phyloP scores from a whole-genome alignment of 1,140 invertebrate species.

The Bicyclus anynana region DNA sequence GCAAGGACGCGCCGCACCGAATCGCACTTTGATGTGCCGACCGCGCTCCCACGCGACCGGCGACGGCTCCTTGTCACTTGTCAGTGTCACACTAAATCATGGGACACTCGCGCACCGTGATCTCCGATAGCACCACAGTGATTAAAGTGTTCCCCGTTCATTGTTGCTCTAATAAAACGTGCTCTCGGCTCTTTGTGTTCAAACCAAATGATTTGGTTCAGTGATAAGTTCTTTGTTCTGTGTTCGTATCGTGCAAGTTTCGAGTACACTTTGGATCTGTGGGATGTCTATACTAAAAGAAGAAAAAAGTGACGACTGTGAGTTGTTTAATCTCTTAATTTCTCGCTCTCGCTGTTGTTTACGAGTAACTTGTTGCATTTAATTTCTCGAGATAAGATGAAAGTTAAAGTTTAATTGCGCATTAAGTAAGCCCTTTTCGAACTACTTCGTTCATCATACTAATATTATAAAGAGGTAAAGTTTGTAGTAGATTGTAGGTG shows the following conservation, averaged over 20 bases:
- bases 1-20: constrained; percentile 45
- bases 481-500: no score
- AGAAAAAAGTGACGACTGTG: constrained; percentile 40
- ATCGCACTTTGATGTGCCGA: constrained; percentile 33
- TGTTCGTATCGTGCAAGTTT: constrained; percentile 32
- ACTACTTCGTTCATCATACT: background rate
- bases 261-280: constrained; percentile 31
- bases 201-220: constrained; percentile 36
- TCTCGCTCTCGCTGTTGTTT: background rate
- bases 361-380: background rate
- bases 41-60: constrained; percentile 26
- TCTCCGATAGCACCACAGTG: constrained; percentile 33
- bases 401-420: background rate
- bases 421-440: background rate
- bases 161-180: constrained; percentile 38
- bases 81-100: constrained; percentile 24
- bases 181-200: constrained; percentile 26
- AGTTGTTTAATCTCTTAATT: constrained; percentile 22
- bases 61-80: constrained; percentile 17
- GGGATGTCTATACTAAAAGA: constrained; percentile 47
- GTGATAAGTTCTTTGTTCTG: constrained; percentile 41
- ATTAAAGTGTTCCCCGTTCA: constrained; percentile 39
- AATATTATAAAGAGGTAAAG: no score
- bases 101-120: constrained; percentile 31
- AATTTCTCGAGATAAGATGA: background rate